phyloP scores from a whole-genome alignment of 2,888 invertebrate species.

The Synanthedon vespiformis region DNA sequence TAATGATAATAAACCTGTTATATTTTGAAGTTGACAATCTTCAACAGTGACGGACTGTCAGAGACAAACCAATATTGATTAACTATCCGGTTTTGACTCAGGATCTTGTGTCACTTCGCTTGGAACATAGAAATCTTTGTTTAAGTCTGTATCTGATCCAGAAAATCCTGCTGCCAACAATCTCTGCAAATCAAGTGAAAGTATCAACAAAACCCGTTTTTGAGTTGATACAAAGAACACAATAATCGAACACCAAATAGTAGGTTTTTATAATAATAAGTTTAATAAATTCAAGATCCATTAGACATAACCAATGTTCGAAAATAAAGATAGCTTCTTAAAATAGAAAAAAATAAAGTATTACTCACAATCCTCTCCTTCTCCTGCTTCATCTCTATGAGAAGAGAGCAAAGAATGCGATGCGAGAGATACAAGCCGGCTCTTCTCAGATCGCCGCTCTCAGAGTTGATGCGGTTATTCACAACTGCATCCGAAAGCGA shows the following conservation, averaged over 20 bases:
- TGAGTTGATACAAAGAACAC: too few species aligned
- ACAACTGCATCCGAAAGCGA: slow-evolving; percentile 42
- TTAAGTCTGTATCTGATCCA: not conserved
- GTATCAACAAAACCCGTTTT: too few species aligned
- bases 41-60: too few species aligned
- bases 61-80: too few species aligned
- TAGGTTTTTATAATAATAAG: too few species aligned
- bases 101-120: slow-evolving; percentile 12
- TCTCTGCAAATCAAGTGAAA: not conserved
- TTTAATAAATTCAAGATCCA: too few species aligned
- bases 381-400: slow-evolving; percentile 38
- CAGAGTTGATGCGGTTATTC: slow-evolving; percentile 34
- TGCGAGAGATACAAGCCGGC: slow-evolving; percentile 38
- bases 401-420: slow-evolving; percentile 33
- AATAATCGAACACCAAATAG: too few species aligned
- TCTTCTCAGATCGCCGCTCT: slow-evolving; percentile 42
- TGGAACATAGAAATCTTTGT: slow-evolving; percentile 39
- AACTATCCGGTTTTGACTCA: not conserved
- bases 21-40: too few species aligned
- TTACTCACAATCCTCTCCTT: slow-evolving; percentile 22
- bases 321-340: not conserved
- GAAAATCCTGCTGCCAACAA: not conserved
- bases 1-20: too few species aligned
- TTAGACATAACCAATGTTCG: too few species aligned
- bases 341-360: not conserved